Evolutionary conservation across 2,113 vertebrate species (phyloP), one percentile per base, ranked within the genome.

Genomic region (Martes martes): DNA sequence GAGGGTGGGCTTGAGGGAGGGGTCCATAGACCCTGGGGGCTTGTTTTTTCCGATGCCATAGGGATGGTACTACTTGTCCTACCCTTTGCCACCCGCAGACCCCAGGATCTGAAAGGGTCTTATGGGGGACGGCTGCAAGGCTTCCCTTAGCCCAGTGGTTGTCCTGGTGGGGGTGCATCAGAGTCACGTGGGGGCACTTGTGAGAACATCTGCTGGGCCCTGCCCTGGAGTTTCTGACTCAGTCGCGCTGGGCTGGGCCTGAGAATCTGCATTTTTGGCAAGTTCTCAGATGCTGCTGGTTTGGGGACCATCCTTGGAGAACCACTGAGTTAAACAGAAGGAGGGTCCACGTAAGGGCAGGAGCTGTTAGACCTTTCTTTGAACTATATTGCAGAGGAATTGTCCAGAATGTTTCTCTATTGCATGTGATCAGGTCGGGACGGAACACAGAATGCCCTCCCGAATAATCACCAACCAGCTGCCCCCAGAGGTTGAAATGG

Each of bases 341-440:
- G n/a, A 36, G 14, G 18, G 7, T 2, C n/a, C 57, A 6, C 2
- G 0, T 16, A 0, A 13, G 28, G 89, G 47, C 4, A 3, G 71
- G 21, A 15, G 80, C 39, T 8, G 3, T 24, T 19, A 11, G 31
- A 11, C 24, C 11, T 42, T 73, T 26, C 69, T 28, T 28, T 33
- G 50, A 86, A 18, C 31, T 7, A 3, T 13, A 6, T 36, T 18
- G 71, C 2, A 4, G 28, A 45, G 57, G 90, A 67, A 31, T 55
- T 33, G 9, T 45, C 74, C 39, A 21, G 67, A 33, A 89, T 24
- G 36, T 21, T 21, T 4, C n/a, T n/a, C 52, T 23, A 0, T 31
- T 33, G 76, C 9, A 18, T 3, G 2, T 24, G 84, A 13, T 15
- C 1, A 7, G 50, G 47, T 18, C n/a, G 21, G 21, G 15, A 16